Percentiles rank a stretch among this genome's conserved stretches.
Evolutionary conservation across 1,140 invertebrate genomes (phyloP).

Genomic region (Leptinotarsa lineolata): DNA sequence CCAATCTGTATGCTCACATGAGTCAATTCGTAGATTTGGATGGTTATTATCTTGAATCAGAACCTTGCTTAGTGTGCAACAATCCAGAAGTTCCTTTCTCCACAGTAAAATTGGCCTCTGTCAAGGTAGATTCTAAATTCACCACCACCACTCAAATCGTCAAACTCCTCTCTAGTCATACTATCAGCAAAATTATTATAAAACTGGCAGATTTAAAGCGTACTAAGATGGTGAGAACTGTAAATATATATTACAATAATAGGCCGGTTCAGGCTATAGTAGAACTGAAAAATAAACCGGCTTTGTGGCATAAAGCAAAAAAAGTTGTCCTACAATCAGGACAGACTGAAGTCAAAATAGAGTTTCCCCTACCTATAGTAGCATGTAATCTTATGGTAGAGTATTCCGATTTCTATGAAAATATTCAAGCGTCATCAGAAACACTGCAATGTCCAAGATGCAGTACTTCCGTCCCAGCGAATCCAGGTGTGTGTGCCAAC

Average conservation of each 20-base stretch:
- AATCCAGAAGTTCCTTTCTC: conserved; percentile 93
- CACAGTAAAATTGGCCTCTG: conserved; percentile 89
- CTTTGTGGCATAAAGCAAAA: conserved; percentile 96
- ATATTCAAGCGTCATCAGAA: conserved; percentile 77
- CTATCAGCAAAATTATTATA: conserved; percentile 91
- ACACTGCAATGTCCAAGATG: conserved; percentile 95
- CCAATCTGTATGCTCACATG: conserved; percentile 88
- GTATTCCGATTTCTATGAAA: conserved; percentile 97
- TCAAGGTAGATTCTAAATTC: conserved; percentile 96
- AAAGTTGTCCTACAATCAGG: conserved; percentile 85
- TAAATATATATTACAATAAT: conserved; percentile 98
- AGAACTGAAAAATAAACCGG: conserved; percentile 93
- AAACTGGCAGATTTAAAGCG: conserved; percentile 94
- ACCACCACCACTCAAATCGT: conserved; percentile 97
- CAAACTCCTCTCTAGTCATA: conserved; percentile 92
- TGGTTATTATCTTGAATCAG: conserved; percentile 95
- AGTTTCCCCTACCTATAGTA: conserved; percentile 94
- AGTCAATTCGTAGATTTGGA: conserved; percentile 93
- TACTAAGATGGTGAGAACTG: conserved; percentile 95
- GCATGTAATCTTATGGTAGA: conserved; percentile 99
- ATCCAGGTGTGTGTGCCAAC: conserved; percentile 96
- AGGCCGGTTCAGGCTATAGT: conserved; percentile 94
- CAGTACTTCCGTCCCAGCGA: conserved; percentile 93
- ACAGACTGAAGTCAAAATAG: conserved; percentile 94
- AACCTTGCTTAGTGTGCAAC: conserved; percentile 96